Conservation (phyloP, 1,140 invertebrate genomes). For the Papilio polytes region DNA sequence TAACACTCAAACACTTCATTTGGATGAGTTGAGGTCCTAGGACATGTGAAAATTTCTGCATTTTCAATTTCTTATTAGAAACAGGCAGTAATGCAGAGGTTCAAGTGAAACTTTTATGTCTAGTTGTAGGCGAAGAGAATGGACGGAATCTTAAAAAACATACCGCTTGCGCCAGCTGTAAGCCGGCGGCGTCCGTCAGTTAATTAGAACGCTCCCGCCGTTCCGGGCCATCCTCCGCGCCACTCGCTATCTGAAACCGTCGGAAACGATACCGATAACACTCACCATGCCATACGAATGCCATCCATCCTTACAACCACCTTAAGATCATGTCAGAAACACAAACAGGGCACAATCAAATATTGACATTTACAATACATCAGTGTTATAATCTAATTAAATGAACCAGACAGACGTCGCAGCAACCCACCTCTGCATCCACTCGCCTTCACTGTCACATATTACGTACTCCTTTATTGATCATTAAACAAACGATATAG, state of each 20-base stretch:
- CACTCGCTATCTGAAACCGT: slow-evolving; percentile 79
- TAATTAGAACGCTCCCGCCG: slow-evolving; percentile 73
- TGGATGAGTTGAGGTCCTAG: not conserved
- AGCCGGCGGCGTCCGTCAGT: slow-evolving; percentile 80
- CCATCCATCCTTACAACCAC: slow-evolving; percentile 32
- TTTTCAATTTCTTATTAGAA: not conserved
- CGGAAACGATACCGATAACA: slow-evolving; percentile 79
- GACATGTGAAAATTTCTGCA: not conserved
- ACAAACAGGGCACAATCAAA: slow-evolving; percentile 44
- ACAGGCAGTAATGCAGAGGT: not conserved
- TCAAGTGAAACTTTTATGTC: not conserved
- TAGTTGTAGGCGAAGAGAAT: not conserved
- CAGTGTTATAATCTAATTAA: slow-evolving; percentile 78
- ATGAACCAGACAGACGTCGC: slow-evolving; percentile 63
- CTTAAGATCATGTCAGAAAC: slow-evolving; percentile 37
- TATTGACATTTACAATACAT: slow-evolving; percentile 46
- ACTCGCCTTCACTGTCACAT: slow-evolving; percentile 54
- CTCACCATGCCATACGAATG: slow-evolving; percentile 62
- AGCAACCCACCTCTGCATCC: slow-evolving; percentile 75
- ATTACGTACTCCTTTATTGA: slow-evolving; percentile 48
- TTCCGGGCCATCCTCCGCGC: slow-evolving; percentile 77
- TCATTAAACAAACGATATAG: slow-evolving; percentile 44
- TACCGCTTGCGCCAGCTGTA: slow-evolving; percentile 78
- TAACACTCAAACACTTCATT: not conserved
- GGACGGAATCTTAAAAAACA: slow-evolving; percentile 46